Evolutionary conservation across 1,140 invertebrate species (phyloP), one percentile per base, ranked within the genome.

Genomic region (Tetraneura akinire): DNA sequence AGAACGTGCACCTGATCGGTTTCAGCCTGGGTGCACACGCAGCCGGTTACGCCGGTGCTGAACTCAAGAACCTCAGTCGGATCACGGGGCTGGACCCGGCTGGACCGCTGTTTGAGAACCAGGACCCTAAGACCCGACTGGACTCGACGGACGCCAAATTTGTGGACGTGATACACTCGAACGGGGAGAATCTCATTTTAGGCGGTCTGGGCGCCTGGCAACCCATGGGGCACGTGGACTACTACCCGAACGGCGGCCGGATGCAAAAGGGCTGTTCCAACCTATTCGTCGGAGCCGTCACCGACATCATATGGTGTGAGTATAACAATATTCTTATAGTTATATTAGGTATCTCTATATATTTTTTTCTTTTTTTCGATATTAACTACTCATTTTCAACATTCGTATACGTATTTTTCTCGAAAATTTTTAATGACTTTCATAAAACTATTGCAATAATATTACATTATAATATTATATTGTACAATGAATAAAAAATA

Each of bases 91-190:
- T 97, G 51, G 95, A 97, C 88, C 94, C 95, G 29, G 95, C 95
- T 0, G 95, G 94, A 9, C 95, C 95, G 0, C 87, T 96, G 0
- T 96, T 96, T 85, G 94, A 96, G 85, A 91, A 91, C 37, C 94
- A 96, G 85, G 93, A 95, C 83, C 89, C 92, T 0, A 88, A 90
- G 71, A 94, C 92, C 0, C 88, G 95, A 1, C 86, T 97, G 60
- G 95, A 96, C 84, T 90, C 91, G 64, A 89, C 88, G 0, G 96
- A 97, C 86, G 96, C 96, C 0, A 88, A 91, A 55, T 97, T 97
- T 85, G 96, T 98, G 0, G 96, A 98, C 85, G 94, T 96, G 0
- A 97, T 98, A 62, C 96, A 98, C 84, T 95, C 94, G 16, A 96
- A 98, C 85, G 96, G 94, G 0, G 82, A 82, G 23, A 82, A 82